These are phyloP conservation scores for Phyllostomus hastatus DNA, from an alignment of 2,113 vertebrate genomes.

Conservation along the genomic window DNA sequence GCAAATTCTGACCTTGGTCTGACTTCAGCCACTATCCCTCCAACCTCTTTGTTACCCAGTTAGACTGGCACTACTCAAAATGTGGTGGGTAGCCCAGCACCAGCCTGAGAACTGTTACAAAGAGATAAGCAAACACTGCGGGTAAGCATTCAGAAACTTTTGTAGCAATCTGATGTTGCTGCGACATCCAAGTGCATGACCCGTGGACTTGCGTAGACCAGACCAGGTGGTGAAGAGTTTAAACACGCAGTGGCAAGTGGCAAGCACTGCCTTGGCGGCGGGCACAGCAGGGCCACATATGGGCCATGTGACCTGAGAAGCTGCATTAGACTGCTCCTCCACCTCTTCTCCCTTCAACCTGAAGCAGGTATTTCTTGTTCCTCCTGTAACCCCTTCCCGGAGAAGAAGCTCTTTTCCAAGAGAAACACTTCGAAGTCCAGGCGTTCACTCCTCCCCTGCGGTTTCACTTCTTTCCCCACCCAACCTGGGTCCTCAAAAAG, in stretches of 20 bases:
- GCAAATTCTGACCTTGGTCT: not conserved
- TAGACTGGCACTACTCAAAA: not conserved
- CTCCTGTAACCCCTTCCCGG: not conserved
- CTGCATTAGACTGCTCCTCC: not conserved
- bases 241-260: not conserved
- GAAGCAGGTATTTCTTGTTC: not conserved
- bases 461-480: not conserved
- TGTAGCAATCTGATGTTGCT: not conserved
- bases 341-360: not conserved
- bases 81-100: not conserved
- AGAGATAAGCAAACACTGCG: not conserved
- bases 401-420: not conserved
- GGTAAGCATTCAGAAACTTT: not conserved
- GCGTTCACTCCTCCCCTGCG: not conserved
- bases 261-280: not conserved
- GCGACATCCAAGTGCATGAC: not conserved
- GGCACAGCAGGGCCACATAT: not conserved
- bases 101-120: not conserved
- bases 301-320: not conserved
- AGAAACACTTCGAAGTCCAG: not conserved
- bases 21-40: not conserved
- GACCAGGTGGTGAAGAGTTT: not conserved
- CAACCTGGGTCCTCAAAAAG: not conserved
- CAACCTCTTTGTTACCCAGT: not conserved
- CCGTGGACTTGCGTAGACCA: not conserved